Evolutionary conservation across 2,113 vertebrate genomes (phyloP), one percentile per base, ranked within the genome.

Genomic region (Callipepla californica): DNA sequence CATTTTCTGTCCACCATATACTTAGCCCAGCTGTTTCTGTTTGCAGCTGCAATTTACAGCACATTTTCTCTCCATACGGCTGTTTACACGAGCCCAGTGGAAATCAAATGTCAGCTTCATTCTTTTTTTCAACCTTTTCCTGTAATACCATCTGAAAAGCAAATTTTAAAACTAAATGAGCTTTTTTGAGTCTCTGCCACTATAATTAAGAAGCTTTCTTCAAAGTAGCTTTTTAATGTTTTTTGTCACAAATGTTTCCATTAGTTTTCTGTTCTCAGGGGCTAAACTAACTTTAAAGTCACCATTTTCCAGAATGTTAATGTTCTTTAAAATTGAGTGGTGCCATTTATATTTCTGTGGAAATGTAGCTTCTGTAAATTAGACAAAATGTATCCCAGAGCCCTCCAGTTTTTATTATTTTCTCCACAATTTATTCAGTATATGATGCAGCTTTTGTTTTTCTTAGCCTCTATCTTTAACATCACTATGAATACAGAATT

Each of bases 81-180:
- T 97, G 78, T 94, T 97, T 96, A 93, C 89, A 76, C 34, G 91
- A 89, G 75, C 94, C 92, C 80, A 88, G 38, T 96, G 92, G 95
- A 97, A 97, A 97, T 91, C 80, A 94, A 96, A 94, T 95, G 79
- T 96, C 95, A 96, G 28, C 77, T 96, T 79, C 80, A 38, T 95
- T 87, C 87, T 95, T 95, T 93, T 80, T 95, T 68, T n/a, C 79
- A 87, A 89, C 90, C 62, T 92, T 94, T 94, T 89, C 91, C 50
- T 85, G 58, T 93, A 94, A 95, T 89, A 89, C 51, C 72, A 92
- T 96, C 47, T 53, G 94, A 97, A 97, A 77, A 96, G 68, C 92
- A 97, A 96, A 93, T 92, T 96, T 95, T 92, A 72, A 48, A 78
- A 90, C 38, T 51, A 96, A 97, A 80, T 92, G 75, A 85, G 48